Evolutionary conservation across 2,113 vertebrate species (phyloP), one percentile per base, ranked within the genome.

Genomic region (Mionectes macconnelli): DNA sequence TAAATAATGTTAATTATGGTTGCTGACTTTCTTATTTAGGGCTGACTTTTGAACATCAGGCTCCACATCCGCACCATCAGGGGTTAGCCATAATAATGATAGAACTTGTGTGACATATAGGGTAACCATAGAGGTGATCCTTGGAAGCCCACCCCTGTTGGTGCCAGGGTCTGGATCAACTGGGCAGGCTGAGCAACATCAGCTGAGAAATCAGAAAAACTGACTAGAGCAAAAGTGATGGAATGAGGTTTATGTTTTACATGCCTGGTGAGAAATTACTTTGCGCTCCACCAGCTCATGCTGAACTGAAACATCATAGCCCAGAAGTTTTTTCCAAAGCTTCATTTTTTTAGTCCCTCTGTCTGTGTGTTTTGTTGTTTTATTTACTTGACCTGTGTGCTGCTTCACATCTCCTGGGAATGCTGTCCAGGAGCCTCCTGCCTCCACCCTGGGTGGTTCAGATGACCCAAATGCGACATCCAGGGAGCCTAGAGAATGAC

Each of bases 401-500:
- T 52, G 33, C 83, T 77, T 67, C 45, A 27, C 19, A 39, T 55
- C 73, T 52, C 84, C 63, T 60, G 83, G 68, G 86, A n/a, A 35
- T 1, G 4, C 35, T 86, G 62, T 81, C 90, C 86, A 79, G 95
- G 92, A 85, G 49, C 66, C 47, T 96, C n/a, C 76, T 84, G 69
- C 82, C 84, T 89, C 93, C 87, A 82, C 86, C 93, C 88, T 96
- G 90, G 63, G 86, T 92, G 94, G 92, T 96, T 52, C 74, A 60
- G 57, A 92, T 94, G 75, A 97, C 83, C 94, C 92, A 93, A 59
- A 60, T 1, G 47, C 55, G 79, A 40, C 70, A 93, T 74, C 77
- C 56, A 25, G 4, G 76, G 47, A 91, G 56, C 80, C 47, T 64
- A 93, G 79, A 69, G 66, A 37, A 86, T 87, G 88, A 94, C 90